A percentile compares a stretch with the other conserved stretches of the same genome.
Evolutionary conservation across 2,113 vertebrate genomes (phyloP).

Genomic region (Reinhardtius hippoglossoides): DNA sequence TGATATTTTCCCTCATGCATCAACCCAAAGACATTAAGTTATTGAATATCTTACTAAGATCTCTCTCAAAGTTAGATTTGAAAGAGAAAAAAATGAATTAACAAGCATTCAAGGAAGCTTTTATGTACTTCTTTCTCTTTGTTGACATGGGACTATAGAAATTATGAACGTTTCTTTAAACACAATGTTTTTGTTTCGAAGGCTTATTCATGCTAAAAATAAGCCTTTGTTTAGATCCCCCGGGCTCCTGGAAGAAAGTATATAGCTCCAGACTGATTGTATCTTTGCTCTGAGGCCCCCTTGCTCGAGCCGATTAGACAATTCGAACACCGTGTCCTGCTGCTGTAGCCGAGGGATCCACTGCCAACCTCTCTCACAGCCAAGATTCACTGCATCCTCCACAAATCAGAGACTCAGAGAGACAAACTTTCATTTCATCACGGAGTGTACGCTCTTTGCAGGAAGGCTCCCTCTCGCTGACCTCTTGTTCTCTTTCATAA

Average conservation of each 20-base stretch:
- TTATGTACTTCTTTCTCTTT: not conserved
- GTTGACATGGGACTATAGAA: not conserved
- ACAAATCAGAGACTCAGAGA: constrained; percentile 2
- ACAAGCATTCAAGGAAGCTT: not conserved
- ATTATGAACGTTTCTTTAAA: not conserved
- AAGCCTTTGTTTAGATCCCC: not conserved
- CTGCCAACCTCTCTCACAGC: not conserved
- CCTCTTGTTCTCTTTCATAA: not conserved
- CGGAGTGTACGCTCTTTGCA: not conserved
- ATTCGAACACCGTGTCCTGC: not conserved
- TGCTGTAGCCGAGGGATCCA: too few species aligned
- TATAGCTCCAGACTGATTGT: not conserved
- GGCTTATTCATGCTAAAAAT: not conserved
- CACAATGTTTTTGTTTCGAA: not conserved
- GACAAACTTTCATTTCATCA: not conserved
- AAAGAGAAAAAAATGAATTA: not conserved
- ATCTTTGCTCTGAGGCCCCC: not conserved
- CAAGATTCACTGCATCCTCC: not conserved
- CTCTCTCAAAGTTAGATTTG: not conserved
- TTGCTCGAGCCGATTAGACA: not conserved
- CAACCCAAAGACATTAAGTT: too few species aligned
- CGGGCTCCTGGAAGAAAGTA: not conserved
- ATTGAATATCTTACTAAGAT: not conserved
- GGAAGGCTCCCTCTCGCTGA: not conserved
- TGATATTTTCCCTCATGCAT: not conserved